Base-by-base conservation (phyloP, 1,140 invertebrate species). In the Choristoneura fumiferana region DNA sequence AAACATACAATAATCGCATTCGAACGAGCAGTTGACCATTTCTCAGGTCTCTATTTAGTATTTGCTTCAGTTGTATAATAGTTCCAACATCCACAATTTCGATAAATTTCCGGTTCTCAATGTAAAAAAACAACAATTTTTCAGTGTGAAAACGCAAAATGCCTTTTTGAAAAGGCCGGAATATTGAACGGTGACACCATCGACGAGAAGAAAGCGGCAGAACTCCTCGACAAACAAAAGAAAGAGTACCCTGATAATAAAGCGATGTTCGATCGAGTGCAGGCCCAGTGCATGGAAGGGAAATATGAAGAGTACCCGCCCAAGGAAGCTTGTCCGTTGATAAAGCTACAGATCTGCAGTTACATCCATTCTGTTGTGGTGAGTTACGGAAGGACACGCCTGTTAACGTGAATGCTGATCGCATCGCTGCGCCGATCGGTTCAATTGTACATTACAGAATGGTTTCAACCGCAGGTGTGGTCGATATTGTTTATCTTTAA, bases 221-320 rank as follows among this genome's bases (percentile, higher is more conserved):
- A 49, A 12, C 6, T 22, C 10, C 43, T 49, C 6, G 43, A 49
- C 3, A 49, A 49, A 14, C n/a, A 22, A 0, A 49, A 49, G 22
- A 10, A 49, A 5, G 22, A 49, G 12, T 17, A n/a, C 0, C 52
- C 52, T 3, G 52, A 36, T 5, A 54, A 9, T 13, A 15, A 10
- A 10, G 54, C 34, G 1, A 55, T 55, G 54, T 14, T 22, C 9
- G 35, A 55, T 1, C 35, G 54, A 5, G 54, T 55, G 10, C 12
- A 15, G 36, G 1, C 10, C 0, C 9, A 38, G 9, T 55, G 54
- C 36, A 14, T 55, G 35, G 36, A 55, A 8, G 36, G 36, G 54
- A 35, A 55, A n/a, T 55, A 55, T n/a, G 54, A 55, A 13, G 36
- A 55, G 3, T 55, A 55, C 18, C 33, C 54, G 37, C 35, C 54